Evolutionary conservation across 2,888 invertebrate genomes (phyloP).

Genomic region (Pseudeuparius sepicola): DNA sequence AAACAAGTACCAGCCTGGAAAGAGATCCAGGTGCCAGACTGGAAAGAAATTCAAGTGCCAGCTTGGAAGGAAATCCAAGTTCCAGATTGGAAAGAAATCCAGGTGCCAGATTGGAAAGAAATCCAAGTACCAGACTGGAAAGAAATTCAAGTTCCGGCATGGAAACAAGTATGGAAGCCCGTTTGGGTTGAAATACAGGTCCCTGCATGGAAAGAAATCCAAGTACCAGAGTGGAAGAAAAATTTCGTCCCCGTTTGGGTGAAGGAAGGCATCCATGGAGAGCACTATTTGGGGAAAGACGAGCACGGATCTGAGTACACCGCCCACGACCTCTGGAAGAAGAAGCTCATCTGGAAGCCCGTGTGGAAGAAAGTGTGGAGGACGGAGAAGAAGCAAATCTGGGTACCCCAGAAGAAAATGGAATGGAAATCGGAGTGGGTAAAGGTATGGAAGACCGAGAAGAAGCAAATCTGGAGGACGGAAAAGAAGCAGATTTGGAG

Average conservation of each 20-base stretch:
- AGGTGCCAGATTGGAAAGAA: conserved; percentile 55
- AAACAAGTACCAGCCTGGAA: conserved; percentile 54
- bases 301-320: conserved; percentile 73
- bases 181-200: conserved; percentile 57
- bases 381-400: conserved; percentile 60
- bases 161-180: conserved; percentile 54
- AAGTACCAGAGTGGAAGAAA: conserved; percentile 54
- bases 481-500: conserved; percentile 59
- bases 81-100: conserved; percentile 58
- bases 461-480: conserved; percentile 58
- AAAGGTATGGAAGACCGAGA: conserved; percentile 52
- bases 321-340: conserved; percentile 75
- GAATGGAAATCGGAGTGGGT: conserved; percentile 54
- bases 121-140: conserved; percentile 56
- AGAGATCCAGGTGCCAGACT: conserved; percentile 52
- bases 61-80: conserved; percentile 62
- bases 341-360: conserved; percentile 70
- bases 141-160: conserved; percentile 49
- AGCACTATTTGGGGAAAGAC: conserved; percentile 72
- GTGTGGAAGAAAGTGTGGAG: conserved; percentile 74
- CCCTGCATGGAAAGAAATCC: conserved; percentile 44
- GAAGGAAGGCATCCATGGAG: conserved; percentile 69
- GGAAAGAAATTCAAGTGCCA: conserved; percentile 45
- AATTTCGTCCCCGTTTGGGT: conserved; percentile 65
- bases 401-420: conserved; percentile 55